Conservation (phyloP, 2,888 invertebrate species). For the Drosophila koepferae region DNA sequence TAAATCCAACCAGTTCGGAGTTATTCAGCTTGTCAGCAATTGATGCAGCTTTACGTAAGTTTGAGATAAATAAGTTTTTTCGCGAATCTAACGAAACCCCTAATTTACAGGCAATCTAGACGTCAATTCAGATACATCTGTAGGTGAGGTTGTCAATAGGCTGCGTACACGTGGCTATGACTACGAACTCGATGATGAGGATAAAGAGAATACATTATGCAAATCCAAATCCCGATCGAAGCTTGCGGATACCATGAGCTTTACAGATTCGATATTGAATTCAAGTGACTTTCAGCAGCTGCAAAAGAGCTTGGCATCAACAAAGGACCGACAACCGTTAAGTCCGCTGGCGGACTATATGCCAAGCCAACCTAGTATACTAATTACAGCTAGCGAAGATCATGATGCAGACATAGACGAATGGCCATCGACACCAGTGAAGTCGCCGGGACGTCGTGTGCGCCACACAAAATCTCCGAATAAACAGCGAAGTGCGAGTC, state of each 20-base stretch:
- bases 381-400: conserved; percentile 49
- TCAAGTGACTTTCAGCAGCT: conserved; percentile 74
- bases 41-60: conserved; percentile 80
- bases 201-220: conserved; percentile 79
- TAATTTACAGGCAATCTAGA: conserved; percentile 71
- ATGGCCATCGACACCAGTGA: conserved; percentile 78
- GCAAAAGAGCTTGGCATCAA: conserved; percentile 57
- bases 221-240: conserved; percentile 40
- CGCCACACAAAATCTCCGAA: conserved; percentile 74
- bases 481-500: conserved; percentile 49
- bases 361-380: conserved; percentile 45
- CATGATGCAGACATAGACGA: conserved; percentile 82
- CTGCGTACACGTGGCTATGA: conserved; percentile 55
- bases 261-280: conserved; percentile 82
- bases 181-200: conserved; percentile 24
- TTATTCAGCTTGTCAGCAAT: conserved; percentile 83
- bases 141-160: conserved; percentile 69
- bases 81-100: not conserved
- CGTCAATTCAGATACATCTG: conserved; percentile 76
- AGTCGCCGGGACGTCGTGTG: conserved; percentile 65
- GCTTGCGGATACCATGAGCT: conserved; percentile 80
- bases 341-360: conserved; percentile 71
- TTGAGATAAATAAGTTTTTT: not conserved
- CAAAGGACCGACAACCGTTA: conserved; percentile 69
- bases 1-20: conserved; percentile 71